Base-by-base conservation (phyloP, 2,888 invertebrate genomes). In the Callosobruchus maculatus region DNA sequence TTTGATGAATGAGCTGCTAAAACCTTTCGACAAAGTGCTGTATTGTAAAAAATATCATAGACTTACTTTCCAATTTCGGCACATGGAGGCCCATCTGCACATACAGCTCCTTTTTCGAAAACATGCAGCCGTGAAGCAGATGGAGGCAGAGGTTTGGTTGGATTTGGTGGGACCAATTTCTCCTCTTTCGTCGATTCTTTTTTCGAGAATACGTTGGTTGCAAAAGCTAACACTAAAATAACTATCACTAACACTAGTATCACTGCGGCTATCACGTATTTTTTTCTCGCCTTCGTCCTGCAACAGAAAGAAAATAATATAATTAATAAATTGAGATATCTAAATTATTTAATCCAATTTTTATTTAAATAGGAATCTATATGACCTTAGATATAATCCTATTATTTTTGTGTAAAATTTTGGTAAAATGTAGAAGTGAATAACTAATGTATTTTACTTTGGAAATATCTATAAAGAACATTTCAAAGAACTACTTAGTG, bases 31-130 rank as follows among this genome's bases (percentile, higher is more conserved):
- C n/a, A n/a, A n/a, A n/a, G n/a, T n/a, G n/a, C n/a, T 26, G 26
- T 9, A 20, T 20, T 2, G 70, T 2, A 70, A 70, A 20, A 4
- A 21, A 70, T 7, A 9, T 7, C 13, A 21, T 31, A 13, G 22
- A 85, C 85, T 87, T 88, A 95, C 95, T 90, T 93, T 85, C 95
- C 96, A 79, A 95, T 91, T 77, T 89, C 85, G 2, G 95, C 95
- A 86, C 96, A 96, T 4, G 90, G 90, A 2, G 89, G 89, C 3
- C 92, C 92, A 84, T 96, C 96, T 0, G 94, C 92, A 83, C 94
- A 94, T 21, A 96, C 93, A 0, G 94, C 95, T 0, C 92, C 93
- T 70, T 88, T 89, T 75, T 89, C 88, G 85, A 93, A 96, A 0
- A 85, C 86, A 79, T 92, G 91, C n/a, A 94, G 87, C 69, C 85